Percentiles rank a stretch among this genome's conserved stretches.
Conservation (phyloP, 92 coral and sea anemone genomes). For the Palythoa grandis region DNA sequence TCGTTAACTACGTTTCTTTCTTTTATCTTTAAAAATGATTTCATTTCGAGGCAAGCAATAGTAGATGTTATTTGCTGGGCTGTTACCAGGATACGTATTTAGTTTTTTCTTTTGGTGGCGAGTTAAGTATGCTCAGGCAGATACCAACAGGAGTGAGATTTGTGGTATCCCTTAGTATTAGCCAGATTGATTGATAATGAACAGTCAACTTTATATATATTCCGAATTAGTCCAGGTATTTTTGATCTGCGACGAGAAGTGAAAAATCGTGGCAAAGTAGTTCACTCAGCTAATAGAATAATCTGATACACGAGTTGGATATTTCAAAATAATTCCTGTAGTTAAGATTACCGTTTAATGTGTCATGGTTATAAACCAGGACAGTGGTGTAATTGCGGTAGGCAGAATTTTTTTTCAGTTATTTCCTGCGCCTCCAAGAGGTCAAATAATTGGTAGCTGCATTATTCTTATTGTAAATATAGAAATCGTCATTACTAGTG, state of each 20-base stretch:
- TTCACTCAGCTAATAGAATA: background rate
- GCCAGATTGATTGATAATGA: background rate
- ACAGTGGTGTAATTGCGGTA: background rate
- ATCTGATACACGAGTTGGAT: background rate
- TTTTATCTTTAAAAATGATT: background rate
- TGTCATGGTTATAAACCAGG: slow-evolving; percentile 25
- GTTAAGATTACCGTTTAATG: background rate
- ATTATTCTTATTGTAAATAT: slow-evolving; percentile 3
- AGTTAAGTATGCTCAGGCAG: too few species aligned
- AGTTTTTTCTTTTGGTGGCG: too few species aligned
- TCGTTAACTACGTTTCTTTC: background rate
- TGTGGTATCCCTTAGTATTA: background rate
- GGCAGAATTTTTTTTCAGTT: background rate
- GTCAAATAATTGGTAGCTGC: background rate
- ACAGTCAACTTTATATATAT: background rate
- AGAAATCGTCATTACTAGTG: background rate
- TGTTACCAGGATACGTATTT: too few species aligned
- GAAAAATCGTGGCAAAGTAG: background rate
- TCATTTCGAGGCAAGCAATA: background rate
- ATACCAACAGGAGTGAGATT: too few species aligned
- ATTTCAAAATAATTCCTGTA: background rate
- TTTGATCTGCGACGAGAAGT: background rate
- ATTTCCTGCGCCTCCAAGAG: slow-evolving; percentile 23
- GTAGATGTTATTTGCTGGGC: too few species aligned
- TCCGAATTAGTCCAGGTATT: background rate